A percentile compares a stretch with the other conserved stretches of the same genome.
phyloP scores from a whole-genome alignment of 2,113 vertebrate species.

The Atractosteus spatula region DNA sequence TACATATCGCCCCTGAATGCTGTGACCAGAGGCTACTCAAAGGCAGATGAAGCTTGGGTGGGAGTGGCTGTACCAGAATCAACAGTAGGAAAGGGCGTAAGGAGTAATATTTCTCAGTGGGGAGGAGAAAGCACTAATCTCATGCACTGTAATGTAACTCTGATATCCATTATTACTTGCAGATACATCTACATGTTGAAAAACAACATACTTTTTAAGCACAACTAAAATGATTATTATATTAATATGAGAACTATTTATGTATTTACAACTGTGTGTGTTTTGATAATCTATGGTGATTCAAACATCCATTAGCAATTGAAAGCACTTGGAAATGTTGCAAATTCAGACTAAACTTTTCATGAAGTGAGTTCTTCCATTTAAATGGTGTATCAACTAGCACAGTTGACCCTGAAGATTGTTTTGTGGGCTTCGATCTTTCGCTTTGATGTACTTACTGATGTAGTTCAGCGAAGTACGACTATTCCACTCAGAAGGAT shows the following conservation, averaged over 20 bases:
- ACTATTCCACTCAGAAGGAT: neutral
- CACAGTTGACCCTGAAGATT: slow-evolving; percentile 9
- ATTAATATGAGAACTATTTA: neutral
- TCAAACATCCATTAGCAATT: neutral
- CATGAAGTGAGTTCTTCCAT: neutral
- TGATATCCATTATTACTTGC: too few species aligned
- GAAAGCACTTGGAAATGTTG: slow-evolving; percentile 11
- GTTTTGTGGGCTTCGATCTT: slow-evolving; percentile 16
- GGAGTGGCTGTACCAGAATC: neutral
- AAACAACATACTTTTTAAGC: too few species aligned
- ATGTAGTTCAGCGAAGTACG: slow-evolving; percentile 7
- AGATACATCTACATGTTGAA: too few species aligned
- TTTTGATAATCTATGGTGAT: neutral
- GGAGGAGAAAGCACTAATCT: too few species aligned
- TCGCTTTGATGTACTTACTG: slow-evolving; percentile 10
- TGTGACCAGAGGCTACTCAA: neutral
- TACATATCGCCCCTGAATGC: neutral
- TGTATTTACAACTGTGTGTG: neutral
- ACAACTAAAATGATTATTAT: neutral
- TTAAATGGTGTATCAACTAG: slow-evolving; percentile 9
- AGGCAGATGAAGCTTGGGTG: neutral
- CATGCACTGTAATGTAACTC: too few species aligned
- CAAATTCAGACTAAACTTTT: neutral
- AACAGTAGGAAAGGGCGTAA: neutral
- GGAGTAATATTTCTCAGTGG: neutral